phyloP scores from a whole-genome alignment of 2,113 vertebrate species.

The Datnioides undecimradiatus region DNA sequence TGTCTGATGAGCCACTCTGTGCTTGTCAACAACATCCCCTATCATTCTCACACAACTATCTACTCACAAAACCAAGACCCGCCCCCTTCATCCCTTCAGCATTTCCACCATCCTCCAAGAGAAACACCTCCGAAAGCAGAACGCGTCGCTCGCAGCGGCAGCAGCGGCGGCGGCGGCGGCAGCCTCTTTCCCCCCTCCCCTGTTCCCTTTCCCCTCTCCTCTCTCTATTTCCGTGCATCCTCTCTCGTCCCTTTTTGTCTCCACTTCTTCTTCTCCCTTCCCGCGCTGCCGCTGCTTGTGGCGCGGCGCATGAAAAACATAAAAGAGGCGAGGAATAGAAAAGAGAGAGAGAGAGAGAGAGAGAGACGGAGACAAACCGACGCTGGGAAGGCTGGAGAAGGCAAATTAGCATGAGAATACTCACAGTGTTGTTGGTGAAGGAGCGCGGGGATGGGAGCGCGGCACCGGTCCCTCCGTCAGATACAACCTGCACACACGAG shows the following conservation, averaged over 20 bases:
- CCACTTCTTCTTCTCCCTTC: conserved; percentile 49
- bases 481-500: conserved; percentile 80
- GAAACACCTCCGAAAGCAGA: conserved; percentile 65
- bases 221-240: conserved; percentile 49
- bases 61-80: conserved; percentile 71
- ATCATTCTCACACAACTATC: conserved; percentile 72
- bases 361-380: conserved; percentile 41
- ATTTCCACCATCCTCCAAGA: conserved; percentile 69
- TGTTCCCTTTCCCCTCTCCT: conserved; percentile 11
- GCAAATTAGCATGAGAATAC: conserved; percentile 76
- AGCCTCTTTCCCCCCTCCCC: conserved; percentile 1
- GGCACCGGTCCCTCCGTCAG: conserved; percentile 75
- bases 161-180: not conserved
- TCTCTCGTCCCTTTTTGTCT: conserved; percentile 61
- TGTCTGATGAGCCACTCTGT: conserved; percentile 63
- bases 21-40: conserved; percentile 72
- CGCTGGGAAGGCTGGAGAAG: conserved; percentile 41
- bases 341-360: conserved; percentile 12
- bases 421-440: conserved; percentile 77
- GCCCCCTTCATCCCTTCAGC: conserved; percentile 70
- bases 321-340: conserved; percentile 53
- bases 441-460: conserved; percentile 66
- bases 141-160: conserved; percentile 31
- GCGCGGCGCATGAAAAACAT: conserved; percentile 51
- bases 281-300: conserved; percentile 41